Conservation (phyloP, 2,888 invertebrate genomes). For the Dermolepida albohirtum region DNA sequence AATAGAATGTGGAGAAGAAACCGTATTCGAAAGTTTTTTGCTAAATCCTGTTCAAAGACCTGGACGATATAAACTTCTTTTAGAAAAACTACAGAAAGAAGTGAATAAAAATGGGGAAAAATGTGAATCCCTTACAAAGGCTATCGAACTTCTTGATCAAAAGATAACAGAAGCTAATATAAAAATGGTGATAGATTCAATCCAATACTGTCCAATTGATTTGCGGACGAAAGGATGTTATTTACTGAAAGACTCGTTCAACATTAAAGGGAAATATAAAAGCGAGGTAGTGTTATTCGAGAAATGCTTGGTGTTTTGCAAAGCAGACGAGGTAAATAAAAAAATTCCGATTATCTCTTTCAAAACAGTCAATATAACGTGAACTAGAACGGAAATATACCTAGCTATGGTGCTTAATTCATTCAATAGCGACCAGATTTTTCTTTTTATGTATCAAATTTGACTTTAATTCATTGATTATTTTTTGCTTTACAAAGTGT, state of each 20-base stretch:
- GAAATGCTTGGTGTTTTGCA: conserved; percentile 58
- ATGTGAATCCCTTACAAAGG: conserved; percentile 48
- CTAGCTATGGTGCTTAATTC: no score
- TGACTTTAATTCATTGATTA: no score
- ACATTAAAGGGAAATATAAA: conserved; percentile 55
- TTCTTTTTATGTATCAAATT: no score
- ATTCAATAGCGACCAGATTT: no score
- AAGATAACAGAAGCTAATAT: conserved; percentile 60
- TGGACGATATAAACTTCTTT: conserved; percentile 58
- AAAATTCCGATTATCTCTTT: no score
- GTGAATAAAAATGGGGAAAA: conserved; percentile 47
- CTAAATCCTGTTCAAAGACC: conserved; percentile 59
- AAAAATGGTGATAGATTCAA: conserved; percentile 59
- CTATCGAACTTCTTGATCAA: conserved; percentile 55
- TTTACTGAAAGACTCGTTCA: conserved; percentile 57
- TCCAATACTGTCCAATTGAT: conserved; percentile 58
- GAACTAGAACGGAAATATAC: no score
- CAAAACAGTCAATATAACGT: no score
- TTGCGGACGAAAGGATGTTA: conserved; percentile 56
- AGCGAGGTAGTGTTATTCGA: conserved; percentile 60
- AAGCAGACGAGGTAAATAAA: conserved; percentile 27
- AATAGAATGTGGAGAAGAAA: conserved; percentile 58
- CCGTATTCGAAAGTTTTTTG: conserved; percentile 56
- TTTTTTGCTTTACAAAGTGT: no score
- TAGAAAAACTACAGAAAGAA: conserved; percentile 50